phyloP scores from a whole-genome alignment of 2,888 invertebrate species.

The Caenorhabditis doughertyi region DNA sequence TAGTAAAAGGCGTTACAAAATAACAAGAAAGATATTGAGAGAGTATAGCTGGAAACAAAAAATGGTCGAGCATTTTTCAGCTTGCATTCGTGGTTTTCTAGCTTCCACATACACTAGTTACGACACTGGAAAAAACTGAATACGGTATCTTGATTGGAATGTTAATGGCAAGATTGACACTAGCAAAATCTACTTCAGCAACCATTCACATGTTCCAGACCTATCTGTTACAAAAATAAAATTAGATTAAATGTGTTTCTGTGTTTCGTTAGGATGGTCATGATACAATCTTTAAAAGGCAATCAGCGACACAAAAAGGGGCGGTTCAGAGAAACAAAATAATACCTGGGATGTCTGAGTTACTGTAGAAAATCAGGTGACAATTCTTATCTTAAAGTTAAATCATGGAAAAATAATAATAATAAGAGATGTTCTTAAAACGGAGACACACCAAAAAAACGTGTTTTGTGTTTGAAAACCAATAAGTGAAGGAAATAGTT shows the following conservation, averaged over 20 bases:
- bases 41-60: no score
- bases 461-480: slow-evolving; percentile 23
- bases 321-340: slow-evolving; percentile 46
- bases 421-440: slow-evolving; percentile 34
- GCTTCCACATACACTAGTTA: no score
- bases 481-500: slow-evolving; percentile 22
- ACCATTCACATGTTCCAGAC: neutral
- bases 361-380: slow-evolving; percentile 32
- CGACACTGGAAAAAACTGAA: neutral
- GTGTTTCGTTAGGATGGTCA: slow-evolving; percentile 5
- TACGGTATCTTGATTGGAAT: neutral
- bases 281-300: slow-evolving; percentile 1
- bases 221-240: neutral
- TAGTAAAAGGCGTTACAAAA: no score
- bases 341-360: slow-evolving; percentile 30
- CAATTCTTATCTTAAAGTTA: slow-evolving; percentile 32
- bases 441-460: slow-evolving; percentile 20
- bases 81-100: no score
- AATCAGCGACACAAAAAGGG: neutral
- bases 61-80: no score
- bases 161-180: neutral
- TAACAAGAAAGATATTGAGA: no score
- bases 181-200: neutral
- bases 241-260: neutral
- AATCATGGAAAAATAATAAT: slow-evolving; percentile 42